Percentiles rank a stretch among this genome's conserved stretches.
phyloP scores from a whole-genome alignment of 2,888 invertebrate species.

The Aleiodes leptofemur region DNA sequence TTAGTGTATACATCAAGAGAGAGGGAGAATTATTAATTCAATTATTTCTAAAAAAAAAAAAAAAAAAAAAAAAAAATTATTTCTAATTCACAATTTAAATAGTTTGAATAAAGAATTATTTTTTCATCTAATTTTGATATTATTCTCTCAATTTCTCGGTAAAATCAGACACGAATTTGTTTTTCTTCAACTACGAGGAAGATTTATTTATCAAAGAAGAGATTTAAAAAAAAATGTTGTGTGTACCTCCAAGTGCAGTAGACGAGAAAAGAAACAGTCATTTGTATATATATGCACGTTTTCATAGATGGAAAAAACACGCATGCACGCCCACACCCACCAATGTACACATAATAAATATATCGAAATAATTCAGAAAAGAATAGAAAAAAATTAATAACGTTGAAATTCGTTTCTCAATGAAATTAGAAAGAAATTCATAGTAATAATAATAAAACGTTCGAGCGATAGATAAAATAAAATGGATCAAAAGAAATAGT shows the following conservation, averaged over 20 bases:
- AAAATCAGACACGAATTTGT: too few species aligned
- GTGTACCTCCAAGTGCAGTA: conserved; percentile 26
- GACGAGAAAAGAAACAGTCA: conserved; percentile 25
- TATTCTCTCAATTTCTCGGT: too few species aligned
- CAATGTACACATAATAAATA: conserved; percentile 56
- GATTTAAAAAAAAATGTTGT: background rate
- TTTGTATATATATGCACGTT: conserved; percentile 22
- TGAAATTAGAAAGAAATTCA: background rate
- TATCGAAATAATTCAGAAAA: conserved; percentile 30
- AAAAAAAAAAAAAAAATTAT: too few species aligned
- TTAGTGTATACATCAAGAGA: conserved; percentile 21
- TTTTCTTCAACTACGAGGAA: background rate
- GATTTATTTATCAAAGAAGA: background rate
- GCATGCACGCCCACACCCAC: conserved; percentile 69
- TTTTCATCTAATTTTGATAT: too few species aligned
- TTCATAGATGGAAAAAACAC: conserved; percentile 59
- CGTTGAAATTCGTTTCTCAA: background rate
- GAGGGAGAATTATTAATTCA: background rate
- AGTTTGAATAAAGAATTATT: too few species aligned
- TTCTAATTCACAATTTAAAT: too few species aligned
- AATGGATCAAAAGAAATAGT: conserved; percentile 27
- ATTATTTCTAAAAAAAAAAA: too few species aligned
- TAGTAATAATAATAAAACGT: conserved; percentile 9
- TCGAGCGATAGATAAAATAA: conserved; percentile 36
- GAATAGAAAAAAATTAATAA: background rate